Evolutionary conservation across 2,888 invertebrate genomes (phyloP).

Genomic region (Sesamia inferens): DNA sequence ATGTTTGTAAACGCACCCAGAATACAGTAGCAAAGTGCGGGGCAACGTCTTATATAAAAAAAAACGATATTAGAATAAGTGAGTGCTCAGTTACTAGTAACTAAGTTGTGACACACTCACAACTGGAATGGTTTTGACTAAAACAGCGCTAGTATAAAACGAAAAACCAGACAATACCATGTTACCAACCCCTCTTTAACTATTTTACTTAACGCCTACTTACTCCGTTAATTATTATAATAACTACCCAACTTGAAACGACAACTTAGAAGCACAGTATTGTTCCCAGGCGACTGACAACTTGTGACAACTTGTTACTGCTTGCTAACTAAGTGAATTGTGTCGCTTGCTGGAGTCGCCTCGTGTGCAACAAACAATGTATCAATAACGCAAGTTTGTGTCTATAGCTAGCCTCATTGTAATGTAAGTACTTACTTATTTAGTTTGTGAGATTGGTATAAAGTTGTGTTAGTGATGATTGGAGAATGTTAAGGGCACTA

Average conservation of each 20-base stretch:
- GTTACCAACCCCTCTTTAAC: not conserved
- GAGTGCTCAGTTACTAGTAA: too few relatives aligned
- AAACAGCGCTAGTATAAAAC: not conserved
- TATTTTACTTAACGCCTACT: conserved; percentile 37
- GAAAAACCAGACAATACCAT: not conserved
- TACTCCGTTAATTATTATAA: conserved; percentile 46
- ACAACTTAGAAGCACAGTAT: conserved; percentile 28
- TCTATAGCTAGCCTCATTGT: conserved; percentile 40
- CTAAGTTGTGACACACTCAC: too few relatives aligned
- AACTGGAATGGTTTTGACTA: not conserved
- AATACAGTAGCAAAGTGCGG: too few relatives aligned
- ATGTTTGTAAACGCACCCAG: too few relatives aligned
- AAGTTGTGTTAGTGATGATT: not conserved
- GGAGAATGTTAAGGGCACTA: not conserved
- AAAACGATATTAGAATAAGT: too few relatives aligned
- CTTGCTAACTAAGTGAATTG: conserved; percentile 53
- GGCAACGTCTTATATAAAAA: too few relatives aligned
- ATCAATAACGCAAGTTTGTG: conserved; percentile 55
- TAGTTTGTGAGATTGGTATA: conserved; percentile 5
- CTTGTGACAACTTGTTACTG: conserved; percentile 50
- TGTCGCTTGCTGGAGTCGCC: conserved; percentile 33
- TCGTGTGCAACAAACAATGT: conserved; percentile 44
- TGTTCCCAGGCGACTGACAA: conserved; percentile 46
- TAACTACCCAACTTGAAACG: conserved; percentile 25
- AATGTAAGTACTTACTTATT: conserved; percentile 2